These are phyloP conservation scores for Ceratotherium simum DNA, from an alignment of 2,113 vertebrate genomes.

Conservation along the genomic window DNA sequence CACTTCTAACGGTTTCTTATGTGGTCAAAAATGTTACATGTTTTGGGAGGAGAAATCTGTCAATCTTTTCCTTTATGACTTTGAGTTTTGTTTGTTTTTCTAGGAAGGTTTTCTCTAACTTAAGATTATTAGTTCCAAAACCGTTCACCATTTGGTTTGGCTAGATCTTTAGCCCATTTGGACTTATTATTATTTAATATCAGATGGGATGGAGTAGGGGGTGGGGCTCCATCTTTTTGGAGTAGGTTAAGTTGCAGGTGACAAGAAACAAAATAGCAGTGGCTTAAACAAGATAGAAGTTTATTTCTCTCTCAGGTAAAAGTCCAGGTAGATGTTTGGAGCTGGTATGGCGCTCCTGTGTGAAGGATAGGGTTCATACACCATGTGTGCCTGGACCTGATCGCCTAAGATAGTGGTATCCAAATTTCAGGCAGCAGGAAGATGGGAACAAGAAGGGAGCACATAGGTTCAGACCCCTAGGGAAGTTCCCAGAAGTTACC, in stretches of 20 bases:
- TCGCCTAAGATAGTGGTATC: not conserved
- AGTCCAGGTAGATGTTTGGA: not conserved
- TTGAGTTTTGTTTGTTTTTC: not conserved
- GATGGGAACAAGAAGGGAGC: not conserved
- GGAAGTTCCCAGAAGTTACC: not conserved
- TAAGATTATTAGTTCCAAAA: constrained; percentile 1
- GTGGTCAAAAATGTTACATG: not conserved
- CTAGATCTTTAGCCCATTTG: not conserved
- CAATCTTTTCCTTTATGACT: not conserved
- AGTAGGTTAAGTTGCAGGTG: not conserved
- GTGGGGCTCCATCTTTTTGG: not conserved
- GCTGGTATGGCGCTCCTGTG: not conserved
- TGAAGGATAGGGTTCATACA: not conserved
- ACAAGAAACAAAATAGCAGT: not conserved
- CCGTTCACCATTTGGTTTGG: not conserved
- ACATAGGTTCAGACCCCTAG: not conserved
- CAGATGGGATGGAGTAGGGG: not conserved
- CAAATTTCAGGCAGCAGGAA: not conserved
- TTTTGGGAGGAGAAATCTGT: not conserved
- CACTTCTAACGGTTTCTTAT: not conserved
- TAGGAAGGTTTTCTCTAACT: not conserved
- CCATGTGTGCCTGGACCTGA: not conserved
- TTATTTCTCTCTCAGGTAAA: not conserved
- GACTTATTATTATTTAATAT: not conserved
- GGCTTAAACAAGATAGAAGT: not conserved